Evolutionary conservation across 2,797 vertebrate genomes (phyloP).

Genomic region (Chelon auratus): DNA sequence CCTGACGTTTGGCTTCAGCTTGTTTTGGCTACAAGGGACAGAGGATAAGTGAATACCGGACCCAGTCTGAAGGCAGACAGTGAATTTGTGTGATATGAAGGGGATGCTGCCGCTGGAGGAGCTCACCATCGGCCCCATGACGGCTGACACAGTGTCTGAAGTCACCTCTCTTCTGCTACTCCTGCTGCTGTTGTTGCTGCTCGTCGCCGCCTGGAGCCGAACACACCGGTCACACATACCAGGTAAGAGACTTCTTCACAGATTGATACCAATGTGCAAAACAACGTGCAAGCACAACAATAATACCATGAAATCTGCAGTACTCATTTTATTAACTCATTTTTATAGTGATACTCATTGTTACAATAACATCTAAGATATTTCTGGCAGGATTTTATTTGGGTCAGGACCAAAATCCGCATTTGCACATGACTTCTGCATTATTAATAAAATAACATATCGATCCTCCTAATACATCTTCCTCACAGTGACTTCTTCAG

Average conservation of each 20-base stretch:
- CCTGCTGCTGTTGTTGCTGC: slow-evolving; percentile 79
- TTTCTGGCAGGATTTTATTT: too few species aligned
- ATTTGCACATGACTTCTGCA: not conserved
- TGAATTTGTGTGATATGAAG: slow-evolving; percentile 40
- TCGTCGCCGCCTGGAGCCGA: slow-evolving; percentile 80
- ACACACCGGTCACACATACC: slow-evolving; percentile 83
- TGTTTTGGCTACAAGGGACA: slow-evolving; percentile 54
- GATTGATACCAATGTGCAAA: not conserved
- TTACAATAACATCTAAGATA: too few species aligned
- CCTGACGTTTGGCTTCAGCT: slow-evolving; percentile 1
- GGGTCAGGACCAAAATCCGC: not conserved
- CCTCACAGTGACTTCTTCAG: not conserved
- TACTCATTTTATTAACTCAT: too few species aligned
- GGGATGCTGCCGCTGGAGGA: slow-evolving; percentile 74
- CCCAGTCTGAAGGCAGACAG: slow-evolving; percentile 1
- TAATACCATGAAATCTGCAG: not conserved
- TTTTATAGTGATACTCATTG: too few species aligned
- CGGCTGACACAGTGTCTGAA: slow-evolving; percentile 57
- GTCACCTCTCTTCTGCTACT: slow-evolving; percentile 82
- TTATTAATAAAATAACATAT: not conserved
- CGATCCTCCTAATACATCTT: not conserved
- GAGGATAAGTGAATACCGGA: not conserved
- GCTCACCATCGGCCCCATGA: slow-evolving; percentile 68
- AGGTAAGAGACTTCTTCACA: slow-evolving; percentile 79
- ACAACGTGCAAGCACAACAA: not conserved